Evolutionary conservation across 2,797 vertebrate species (phyloP).

Genomic region (Pogoniulus pusillus): DNA sequence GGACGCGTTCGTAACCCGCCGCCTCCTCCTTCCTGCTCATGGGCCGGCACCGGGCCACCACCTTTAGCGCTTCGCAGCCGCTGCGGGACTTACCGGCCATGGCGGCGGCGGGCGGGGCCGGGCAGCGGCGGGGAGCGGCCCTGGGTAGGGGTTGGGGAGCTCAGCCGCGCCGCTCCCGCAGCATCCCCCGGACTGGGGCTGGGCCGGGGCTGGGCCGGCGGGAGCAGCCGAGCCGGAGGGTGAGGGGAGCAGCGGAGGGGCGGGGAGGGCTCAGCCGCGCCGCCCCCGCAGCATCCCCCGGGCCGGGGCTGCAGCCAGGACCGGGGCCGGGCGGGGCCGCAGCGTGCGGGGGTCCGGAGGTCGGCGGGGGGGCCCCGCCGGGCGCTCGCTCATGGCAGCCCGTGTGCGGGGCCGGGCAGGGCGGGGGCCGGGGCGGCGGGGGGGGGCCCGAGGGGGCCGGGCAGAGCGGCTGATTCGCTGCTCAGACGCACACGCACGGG

Average conservation of each 20-base stretch:
- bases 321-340: too few relatives aligned
- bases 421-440: neutral
- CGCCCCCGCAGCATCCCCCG: neutral
- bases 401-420: slow-evolving; percentile 12
- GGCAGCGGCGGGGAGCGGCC: neutral
- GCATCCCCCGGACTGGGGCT: neutral
- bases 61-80: slow-evolving; percentile 88
- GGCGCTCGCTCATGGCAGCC: slow-evolving; percentile 72
- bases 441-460: neutral
- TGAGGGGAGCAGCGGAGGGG: neutral
- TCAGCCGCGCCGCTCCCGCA: neutral
- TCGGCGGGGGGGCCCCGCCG: slow-evolving; percentile 23
- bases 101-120: neutral
- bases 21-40: slow-evolving; percentile 86
- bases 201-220: neutral
- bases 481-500: neutral
- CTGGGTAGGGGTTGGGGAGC: neutral
- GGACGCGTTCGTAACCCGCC: slow-evolving; percentile 80
- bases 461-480: neutral
- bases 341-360: neutral
- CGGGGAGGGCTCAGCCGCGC: neutral
- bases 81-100: slow-evolving; percentile 78
- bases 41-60: slow-evolving; percentile 95
- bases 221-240: neutral
- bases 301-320: neutral